A percentile compares a stretch with the other conserved stretches of the same genome.
Conservation (phyloP, 1,140 invertebrate genomes). For the Paraescarpia echinospica region DNA sequence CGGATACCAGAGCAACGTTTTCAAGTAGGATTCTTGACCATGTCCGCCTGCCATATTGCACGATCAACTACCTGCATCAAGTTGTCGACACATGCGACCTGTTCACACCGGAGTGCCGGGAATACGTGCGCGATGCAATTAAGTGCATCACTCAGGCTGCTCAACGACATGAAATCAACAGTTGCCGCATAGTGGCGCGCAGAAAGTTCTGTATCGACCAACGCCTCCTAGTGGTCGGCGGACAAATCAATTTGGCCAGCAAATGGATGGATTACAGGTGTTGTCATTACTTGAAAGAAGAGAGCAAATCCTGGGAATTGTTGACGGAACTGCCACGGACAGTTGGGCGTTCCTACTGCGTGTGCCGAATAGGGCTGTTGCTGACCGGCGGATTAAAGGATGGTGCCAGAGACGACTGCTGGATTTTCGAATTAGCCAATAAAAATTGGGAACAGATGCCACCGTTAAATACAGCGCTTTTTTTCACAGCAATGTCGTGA, state of each 20-base stretch:
- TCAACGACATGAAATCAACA: neutral
- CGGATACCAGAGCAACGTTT: neutral
- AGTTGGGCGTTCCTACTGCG: neutral
- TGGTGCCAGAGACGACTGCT: neutral
- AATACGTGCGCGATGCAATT: neutral
- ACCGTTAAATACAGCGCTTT: neutral
- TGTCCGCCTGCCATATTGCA: slow-evolving; percentile 15
- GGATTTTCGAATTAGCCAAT: too few species aligned
- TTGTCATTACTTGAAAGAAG: slow-evolving; percentile 2
- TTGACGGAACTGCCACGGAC: neutral
- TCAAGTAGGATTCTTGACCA: neutral
- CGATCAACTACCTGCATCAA: neutral
- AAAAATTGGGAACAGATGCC: neutral
- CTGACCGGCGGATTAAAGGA: neutral
- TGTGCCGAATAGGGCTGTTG: neutral
- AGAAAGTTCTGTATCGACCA: neutral
- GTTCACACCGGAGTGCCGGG: neutral
- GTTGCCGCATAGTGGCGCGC: neutral
- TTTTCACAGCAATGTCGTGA: neutral
- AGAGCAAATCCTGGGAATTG: neutral
- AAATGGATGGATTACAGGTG: neutral
- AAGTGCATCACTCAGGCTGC: neutral
- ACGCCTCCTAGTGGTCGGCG: neutral
- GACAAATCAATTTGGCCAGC: neutral
- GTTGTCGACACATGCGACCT: neutral